Conservation (phyloP, 2,113 vertebrate species). For the Austrofundulus limnaeus region DNA sequence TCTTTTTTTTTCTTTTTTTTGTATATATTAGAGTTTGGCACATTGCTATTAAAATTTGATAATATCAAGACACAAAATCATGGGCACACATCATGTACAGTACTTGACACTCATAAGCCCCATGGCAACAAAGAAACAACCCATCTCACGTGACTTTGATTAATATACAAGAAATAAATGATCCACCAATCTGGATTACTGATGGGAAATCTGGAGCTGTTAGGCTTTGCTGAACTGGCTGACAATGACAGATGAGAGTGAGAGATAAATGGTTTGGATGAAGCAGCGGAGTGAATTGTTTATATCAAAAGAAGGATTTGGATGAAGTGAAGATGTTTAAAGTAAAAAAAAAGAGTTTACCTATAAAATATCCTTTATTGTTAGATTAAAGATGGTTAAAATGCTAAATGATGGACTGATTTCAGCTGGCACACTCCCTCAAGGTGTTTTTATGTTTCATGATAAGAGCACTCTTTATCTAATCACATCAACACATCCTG, state of each 20-base stretch:
- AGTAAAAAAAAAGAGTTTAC: neutral
- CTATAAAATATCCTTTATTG: no score
- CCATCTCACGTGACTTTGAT: slow-evolving; percentile 25
- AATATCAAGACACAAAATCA: slow-evolving; percentile 65
- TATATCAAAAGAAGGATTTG: slow-evolving; percentile 41
- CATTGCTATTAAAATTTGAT: slow-evolving; percentile 62
- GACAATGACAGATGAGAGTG: slow-evolving; percentile 9
- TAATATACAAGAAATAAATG: slow-evolving; percentile 33
- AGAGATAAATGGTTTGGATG: slow-evolving; percentile 23
- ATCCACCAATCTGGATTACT: slow-evolving; percentile 33
- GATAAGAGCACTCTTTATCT: slow-evolving; percentile 20
- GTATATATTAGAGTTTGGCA: slow-evolving; percentile 59
- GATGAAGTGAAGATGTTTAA: neutral
- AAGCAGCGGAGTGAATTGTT: slow-evolving; percentile 11
- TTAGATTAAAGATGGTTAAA: neutral
- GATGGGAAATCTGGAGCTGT: slow-evolving; percentile 41
- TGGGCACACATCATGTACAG: slow-evolving; percentile 66
- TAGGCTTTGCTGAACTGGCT: slow-evolving; percentile 23
- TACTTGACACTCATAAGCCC: slow-evolving; percentile 64
- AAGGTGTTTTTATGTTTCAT: neutral
- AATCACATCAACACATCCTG: slow-evolving; percentile 24
- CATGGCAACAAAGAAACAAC: slow-evolving; percentile 56
- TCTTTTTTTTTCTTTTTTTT: slow-evolving; percentile 19
- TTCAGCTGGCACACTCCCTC: neutral
- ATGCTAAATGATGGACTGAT: neutral